Base-by-base conservation (phyloP, 2,888 invertebrate species). In the Orthonychiurus folsomi region DNA sequence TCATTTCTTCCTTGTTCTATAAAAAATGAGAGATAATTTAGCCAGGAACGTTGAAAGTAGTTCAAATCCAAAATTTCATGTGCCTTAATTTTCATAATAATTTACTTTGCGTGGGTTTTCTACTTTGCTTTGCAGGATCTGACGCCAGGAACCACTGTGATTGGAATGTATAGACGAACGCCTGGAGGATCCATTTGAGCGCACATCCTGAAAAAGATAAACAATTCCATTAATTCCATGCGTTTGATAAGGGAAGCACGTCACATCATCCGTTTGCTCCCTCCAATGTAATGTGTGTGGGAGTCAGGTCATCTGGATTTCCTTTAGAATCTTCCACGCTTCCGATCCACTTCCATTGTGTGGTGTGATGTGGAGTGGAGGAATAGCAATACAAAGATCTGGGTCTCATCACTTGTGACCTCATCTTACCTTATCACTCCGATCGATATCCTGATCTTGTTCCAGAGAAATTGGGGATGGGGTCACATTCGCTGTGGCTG, bases 401-500 rank as follows among this genome's bases (percentile, higher is more conserved):
- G n/a, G 37, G 37, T 5, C 15, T 37, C 37, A 37, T 37, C 37
- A 37, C 15, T 37, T 37, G 15, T 37, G 37, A 37, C 37, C 37
- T 37, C 37, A 37, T 9, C 3, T 47, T 20, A 55, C 55, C 52
- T 61, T 61, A 23, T 60, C 60, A 26, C 53, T 37, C 15, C 54
- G 54, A 59, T 63, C 67, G 50, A 64, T 58, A 55, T 71, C 71
- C 25, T 65, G 54, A 64, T 69, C 67, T 58, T 5, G 37, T 5
- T 59, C 59, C 21, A 59, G 26, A 28, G 59, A 50, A 5, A 72
- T 63, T 24, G 73, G 73, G 26, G 73, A 71, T 18, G 73, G 73
- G 3, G 73, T 73, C 15, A 69, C 65, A 18, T 65, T 69, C 47
- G 69, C 69, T 9, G 70, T 66, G n/a, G 61, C 48, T n/a, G 73